Base-by-base conservation (phyloP, 2,888 invertebrate species). In the Leptura quadrifasciata region DNA sequence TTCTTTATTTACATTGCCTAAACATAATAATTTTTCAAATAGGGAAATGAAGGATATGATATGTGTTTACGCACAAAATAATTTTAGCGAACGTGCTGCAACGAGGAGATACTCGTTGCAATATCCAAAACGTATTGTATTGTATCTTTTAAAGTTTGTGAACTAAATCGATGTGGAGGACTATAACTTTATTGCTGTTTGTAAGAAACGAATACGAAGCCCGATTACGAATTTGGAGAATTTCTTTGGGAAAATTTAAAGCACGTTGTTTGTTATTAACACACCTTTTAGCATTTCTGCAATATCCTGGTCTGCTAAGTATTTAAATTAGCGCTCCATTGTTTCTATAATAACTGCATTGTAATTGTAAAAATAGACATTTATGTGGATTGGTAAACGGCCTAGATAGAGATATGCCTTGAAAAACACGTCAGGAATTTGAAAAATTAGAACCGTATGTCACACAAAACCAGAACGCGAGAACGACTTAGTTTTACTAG, bases 351-450 rank as follows among this genome's bases (percentile, higher is more conserved):
- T 76, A 73, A 73, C 31, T 60, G 55, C 60, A 71, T 57, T 68
- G 72, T 76, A 72, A 64, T 39, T 17, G 52, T 69, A 79, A 79
- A 78, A 76, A 79, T 75, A 63, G 72, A 73, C 76, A 79, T 76
- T 75, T 71, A 79, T 76, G 64, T 72, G 74, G 65, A 74, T 79
- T 76, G 72, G 77, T 70, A 68, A 78, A 79, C 79, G 80, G 79
- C 79, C 80, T 80, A 82, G 79, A 80, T 82, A 72, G 72, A 80
- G 79, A 78, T 79, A 78, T 77, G 76, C 78, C 79, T 80, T 80
- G 78, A 75, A 76, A 80, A 81, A 74, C 79, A 82, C 75, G 82
- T 74, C 39, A 71, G 81, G 82, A 81, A 82, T 81, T 80, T 72
- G 39, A 74, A 81, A 80, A 79, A 82, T 79, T 74, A 70, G 55